Base-by-base conservation (phyloP, 2,888 invertebrate genomes). In the Nomada goodeniana region DNA sequence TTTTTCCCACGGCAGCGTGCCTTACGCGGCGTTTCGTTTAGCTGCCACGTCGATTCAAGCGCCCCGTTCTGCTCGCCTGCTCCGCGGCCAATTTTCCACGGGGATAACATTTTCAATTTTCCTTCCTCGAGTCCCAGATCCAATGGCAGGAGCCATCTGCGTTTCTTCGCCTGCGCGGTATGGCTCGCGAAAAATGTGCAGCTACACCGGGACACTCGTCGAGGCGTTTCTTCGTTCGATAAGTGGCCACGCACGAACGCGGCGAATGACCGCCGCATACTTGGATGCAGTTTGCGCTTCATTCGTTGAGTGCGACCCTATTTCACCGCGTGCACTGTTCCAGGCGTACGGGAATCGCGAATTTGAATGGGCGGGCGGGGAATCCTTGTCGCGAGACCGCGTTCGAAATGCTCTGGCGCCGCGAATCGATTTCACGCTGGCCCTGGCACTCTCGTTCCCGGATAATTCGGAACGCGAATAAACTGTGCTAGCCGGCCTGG, bases 381-480 rank as follows among this genome's bases (percentile, higher is more conserved):
- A 29, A 13, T 44, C 36, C 23, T 52, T 11, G 53, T 7, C n/a
- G 18, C 2, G 50, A 4, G 36, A 36, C 1, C 11, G 2, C 18
- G 29, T 50, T 60, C 53, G 36, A 63, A 29, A 72, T 80, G 57
- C 55, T 23, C 42, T 42, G 20, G 53, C 67, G 42, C 18, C 42
- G 59, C 59, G 72, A 63, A 59, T 70, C 57, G 76, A 73, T 52
- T 65, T 61, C 42, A 18, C 74, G 59, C 11, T 15, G 53, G 23
- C 23, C 55, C 18, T 15, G 26, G 60, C 18, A 23, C 29, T 78
- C 47, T 67, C 76, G 78, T 73, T 72, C 65, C 69, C 84, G 73
- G 61, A 36, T 72, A 78, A 86, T 88, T 85, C 7, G 86, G 86
- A 88, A 89, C 88, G 89, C 82, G 86, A 83, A 86, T 86, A 76